phyloP scores from a whole-genome alignment of 2,888 invertebrate genomes.

The Macrophya alboannulata region DNA sequence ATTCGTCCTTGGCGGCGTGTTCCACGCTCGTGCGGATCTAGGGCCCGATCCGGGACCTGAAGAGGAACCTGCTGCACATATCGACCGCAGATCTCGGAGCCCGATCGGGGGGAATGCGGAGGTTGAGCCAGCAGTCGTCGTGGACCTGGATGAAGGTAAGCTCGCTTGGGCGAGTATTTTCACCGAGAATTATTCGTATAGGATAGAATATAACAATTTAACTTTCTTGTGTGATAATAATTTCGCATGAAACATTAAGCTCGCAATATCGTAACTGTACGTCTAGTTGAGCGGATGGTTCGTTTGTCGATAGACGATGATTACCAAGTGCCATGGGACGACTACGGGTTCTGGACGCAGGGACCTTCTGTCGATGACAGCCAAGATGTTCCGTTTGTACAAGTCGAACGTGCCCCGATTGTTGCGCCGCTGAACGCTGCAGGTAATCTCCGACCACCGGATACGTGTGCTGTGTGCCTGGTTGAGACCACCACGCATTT shows the following conservation, averaged over 20 bases:
- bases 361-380: neutral
- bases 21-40: no score
- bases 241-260: neutral
- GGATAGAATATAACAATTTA: neutral
- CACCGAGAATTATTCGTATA: neutral
- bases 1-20: no score
- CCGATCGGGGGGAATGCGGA: neutral
- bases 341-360: neutral
- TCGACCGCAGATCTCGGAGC: slow-evolving; percentile 3
- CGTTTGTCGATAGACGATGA: slow-evolving; percentile 3
- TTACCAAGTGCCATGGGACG: slow-evolving; percentile 5
- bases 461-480: slow-evolving; percentile 10
- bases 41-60: no score
- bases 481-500: neutral
- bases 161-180: neutral
- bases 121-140: neutral
- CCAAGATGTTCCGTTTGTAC: neutral
- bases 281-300: slow-evolving; percentile 23
- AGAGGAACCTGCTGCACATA: neutral
- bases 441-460: neutral
- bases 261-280: slow-evolving; percentile 14
- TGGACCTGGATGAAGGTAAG: neutral
- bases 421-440: neutral
- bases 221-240: neutral
- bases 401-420: neutral